Conservation (phyloP, 2,113 vertebrate genomes). For the Neodontobutis hainanensis region DNA sequence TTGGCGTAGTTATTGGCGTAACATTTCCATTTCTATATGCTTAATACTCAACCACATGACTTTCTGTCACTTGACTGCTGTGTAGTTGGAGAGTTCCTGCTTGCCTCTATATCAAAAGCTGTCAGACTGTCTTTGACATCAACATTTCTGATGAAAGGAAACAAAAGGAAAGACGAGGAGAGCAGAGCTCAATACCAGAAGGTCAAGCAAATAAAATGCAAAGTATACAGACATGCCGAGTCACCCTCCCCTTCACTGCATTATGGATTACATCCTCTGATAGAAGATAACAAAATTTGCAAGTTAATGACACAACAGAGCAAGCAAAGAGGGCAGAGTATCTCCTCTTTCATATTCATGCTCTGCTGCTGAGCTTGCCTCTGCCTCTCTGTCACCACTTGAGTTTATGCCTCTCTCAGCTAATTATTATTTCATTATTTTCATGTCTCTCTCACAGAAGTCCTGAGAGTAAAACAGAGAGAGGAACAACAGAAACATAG, state of each 20-base stretch:
- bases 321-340: slow-evolving; percentile 67
- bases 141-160: slow-evolving; percentile 1
- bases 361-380: slow-evolving; percentile 45
- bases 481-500: slow-evolving; percentile 36
- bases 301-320: slow-evolving; percentile 68
- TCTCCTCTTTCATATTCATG: slow-evolving; percentile 76
- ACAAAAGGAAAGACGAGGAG: slow-evolving; percentile 15
- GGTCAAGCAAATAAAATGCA: slow-evolving; percentile 53
- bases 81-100: background rate
- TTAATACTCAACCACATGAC: background rate
- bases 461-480: slow-evolving; percentile 31
- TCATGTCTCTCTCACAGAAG: slow-evolving; percentile 30
- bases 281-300: slow-evolving; percentile 55
- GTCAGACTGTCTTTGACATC: too few relatives aligned
- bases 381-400: slow-evolving; percentile 32
- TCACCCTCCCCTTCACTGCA: slow-evolving; percentile 28
- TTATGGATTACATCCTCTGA: slow-evolving; percentile 47
- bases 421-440: slow-evolving; percentile 55
- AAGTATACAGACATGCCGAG: slow-evolving; percentile 30
- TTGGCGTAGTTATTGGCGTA: too few relatives aligned
- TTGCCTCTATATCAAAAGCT: background rate
- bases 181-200: slow-evolving; percentile 27
- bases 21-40: background rate
- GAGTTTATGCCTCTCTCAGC: slow-evolving; percentile 38
- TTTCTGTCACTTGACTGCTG: background rate